These are phyloP conservation scores for Ophion costatus DNA, from an alignment of 2,888 invertebrate species.

Conservation along the genomic window DNA sequence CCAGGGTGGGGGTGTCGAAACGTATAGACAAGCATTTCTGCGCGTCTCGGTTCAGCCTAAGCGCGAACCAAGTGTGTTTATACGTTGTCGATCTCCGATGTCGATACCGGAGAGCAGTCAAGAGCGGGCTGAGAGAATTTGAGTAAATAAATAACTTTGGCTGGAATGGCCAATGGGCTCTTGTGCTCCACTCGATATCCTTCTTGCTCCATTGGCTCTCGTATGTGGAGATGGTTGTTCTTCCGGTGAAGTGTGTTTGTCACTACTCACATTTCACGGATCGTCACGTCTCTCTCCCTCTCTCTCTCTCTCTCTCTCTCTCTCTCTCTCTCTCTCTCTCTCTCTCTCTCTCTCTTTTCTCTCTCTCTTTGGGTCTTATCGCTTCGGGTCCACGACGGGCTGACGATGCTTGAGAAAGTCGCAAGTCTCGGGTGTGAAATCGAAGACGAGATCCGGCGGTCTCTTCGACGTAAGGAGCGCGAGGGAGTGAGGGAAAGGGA, in stretches of 20 bases:
- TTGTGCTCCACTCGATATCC: not conserved
- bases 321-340: not conserved
- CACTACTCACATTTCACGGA: conserved; percentile 36
- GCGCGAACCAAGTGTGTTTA: conserved; percentile 14
- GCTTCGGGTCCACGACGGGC: conserved; percentile 36
- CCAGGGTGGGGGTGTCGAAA: not conserved
- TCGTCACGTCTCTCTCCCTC: not conserved
- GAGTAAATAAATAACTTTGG: conserved; percentile 27
- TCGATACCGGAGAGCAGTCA: not conserved
- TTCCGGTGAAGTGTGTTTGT: conserved; percentile 39
- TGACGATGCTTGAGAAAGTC: conserved; percentile 69
- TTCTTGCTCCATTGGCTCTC: not conserved
- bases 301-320: not conserved
- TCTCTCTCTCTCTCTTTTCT: not conserved
- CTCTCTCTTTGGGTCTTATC: conserved; percentile 22
- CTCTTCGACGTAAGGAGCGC: conserved; percentile 48
- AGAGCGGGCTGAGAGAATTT: not conserved
- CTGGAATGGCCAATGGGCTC: not conserved
- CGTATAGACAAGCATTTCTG: not conserved
- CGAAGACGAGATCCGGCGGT: conserved; percentile 56
- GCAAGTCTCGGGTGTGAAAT: conserved; percentile 60
- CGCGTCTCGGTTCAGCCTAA: not conserved
- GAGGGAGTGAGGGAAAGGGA: not conserved
- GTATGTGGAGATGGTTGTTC: conserved; percentile 27
- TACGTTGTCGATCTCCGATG: conserved; percentile 8